Base-by-base conservation (phyloP, 2,113 vertebrate species). In the Stegostoma tigrinum region DNA sequence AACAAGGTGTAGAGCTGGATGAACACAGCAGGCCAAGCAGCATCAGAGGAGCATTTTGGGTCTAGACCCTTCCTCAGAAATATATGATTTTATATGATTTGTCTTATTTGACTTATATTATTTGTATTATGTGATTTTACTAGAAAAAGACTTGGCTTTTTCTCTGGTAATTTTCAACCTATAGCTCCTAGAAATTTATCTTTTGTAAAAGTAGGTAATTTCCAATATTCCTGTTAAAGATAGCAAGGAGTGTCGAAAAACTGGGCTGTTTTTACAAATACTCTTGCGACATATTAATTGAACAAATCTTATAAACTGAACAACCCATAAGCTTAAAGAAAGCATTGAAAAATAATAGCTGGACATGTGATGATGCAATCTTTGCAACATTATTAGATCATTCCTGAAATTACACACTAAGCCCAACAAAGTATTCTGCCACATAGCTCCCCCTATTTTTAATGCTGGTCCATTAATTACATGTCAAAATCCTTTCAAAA, bases 241-340 rank as follows among this genome's bases (percentile, higher is more conserved):
- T 5, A 14, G 67, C 17, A 45, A 48, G 38, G 2, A 48, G 42
- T 34, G 52, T 70, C 34, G 0, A 27, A 95, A 5, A 95, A 70
- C 72, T 1, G 6, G 24, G 67, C 19, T 2, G 42, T 24, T 19
- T 70, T 95, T 70, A 48, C 55, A 30, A 70, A 48, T 72, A 0
- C 17, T 95, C 30, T 48, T 48, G 8, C 48, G 38, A 95, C 38
- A 94, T 14, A 17, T 67, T 94, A 61, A 91, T 61, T 66, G 66
- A 91, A 61, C 61, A 91, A 91, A 91, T 94, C n/a, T 66, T 64
- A 93, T 66, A 68, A 94, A 42, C n/a, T 12, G 66, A 67, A 94
- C 64, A 68, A 1, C 91, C 17, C 64, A 68, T n/a, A 42, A 68
- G 90, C 27, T 19, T 38, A 27, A 68, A 45, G 15, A 17, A 70